phyloP scores from a whole-genome alignment of 2,888 invertebrate genomes.

The Argynnis bischoffii region DNA sequence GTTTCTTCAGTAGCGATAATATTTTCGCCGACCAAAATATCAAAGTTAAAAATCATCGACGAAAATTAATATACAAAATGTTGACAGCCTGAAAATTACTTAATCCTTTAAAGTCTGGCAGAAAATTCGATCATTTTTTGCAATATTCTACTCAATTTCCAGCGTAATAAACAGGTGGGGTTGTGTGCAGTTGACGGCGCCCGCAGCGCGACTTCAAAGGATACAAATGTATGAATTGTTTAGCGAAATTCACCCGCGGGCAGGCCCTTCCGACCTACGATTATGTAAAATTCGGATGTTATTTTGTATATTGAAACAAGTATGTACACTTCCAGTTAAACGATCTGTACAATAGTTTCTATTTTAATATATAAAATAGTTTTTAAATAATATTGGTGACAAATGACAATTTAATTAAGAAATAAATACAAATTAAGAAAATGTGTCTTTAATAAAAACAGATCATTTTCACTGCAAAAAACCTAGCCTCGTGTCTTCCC shows the following conservation, averaged over 20 bases:
- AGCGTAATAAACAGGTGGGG: slow-evolving; percentile 59
- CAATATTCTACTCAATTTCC: slow-evolving; percentile 46
- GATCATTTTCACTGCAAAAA: too few relatives aligned
- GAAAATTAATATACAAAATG: slow-evolving; percentile 20
- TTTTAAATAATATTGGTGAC: too few relatives aligned
- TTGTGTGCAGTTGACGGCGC: slow-evolving; percentile 74
- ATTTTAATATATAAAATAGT: background rate
- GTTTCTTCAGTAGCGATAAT: slow-evolving; percentile 17
- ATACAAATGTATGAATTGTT: slow-evolving; percentile 79
- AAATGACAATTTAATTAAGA: too few relatives aligned
- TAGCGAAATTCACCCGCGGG: slow-evolving; percentile 67
- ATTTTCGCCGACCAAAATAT: slow-evolving; percentile 9
- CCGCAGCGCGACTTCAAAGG: slow-evolving; percentile 77
- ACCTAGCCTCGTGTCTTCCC: too few relatives aligned
- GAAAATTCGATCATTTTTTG: slow-evolving; percentile 36
- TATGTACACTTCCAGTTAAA: slow-evolving; percentile 11
- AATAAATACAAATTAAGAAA: too few relatives aligned
- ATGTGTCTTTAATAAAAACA: too few relatives aligned
- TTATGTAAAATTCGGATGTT: slow-evolving; percentile 43
- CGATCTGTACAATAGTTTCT: background rate
- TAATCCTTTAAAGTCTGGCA: slow-evolving; percentile 32
- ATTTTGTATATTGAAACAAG: slow-evolving; percentile 19
- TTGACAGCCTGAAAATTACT: slow-evolving; percentile 29
- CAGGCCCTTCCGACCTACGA: slow-evolving; percentile 56
- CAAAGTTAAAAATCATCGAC: slow-evolving; percentile 16